Evolutionary conservation across 2,888 invertebrate species (phyloP), one percentile per base, ranked within the genome.

Genomic region (Xylocampa areola): DNA sequence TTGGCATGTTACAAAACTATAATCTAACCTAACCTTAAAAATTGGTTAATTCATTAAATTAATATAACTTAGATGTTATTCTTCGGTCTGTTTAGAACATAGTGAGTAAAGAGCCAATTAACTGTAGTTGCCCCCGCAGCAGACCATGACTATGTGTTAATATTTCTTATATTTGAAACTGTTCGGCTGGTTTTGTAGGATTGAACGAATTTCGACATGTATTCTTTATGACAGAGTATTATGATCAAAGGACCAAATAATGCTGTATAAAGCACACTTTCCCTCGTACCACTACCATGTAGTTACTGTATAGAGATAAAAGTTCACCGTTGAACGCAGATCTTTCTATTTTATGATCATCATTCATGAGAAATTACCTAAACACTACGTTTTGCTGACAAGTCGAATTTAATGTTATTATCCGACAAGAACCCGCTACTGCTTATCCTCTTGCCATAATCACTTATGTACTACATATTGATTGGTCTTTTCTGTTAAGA

Each of bases 51-150:
- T 65, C 48, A 19, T 68, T 50, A 66, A 64, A 71, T 73, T 73
- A 75, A 79, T 68, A 52, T 57, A n/a, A n/a, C n/a, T 58, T 61
- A 43, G 55, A 73, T 70, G 54, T 68, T 54, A 62, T 73, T 78
- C 55, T 72, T 77, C 85, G 86, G 80, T 87, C 88, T 88, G 86
- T 77, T 87, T 82, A 66, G 63, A 78, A 47, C 51, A 70, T 68
- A 54, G 62, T 75, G 63, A 68, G 68, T 67, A 76, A 55, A 75
- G 78, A 78, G 64, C 61, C 74, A 83, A 82, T 84, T 86, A 81
- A 78, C 78, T 79, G 59, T 77, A 63, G 70, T 68, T 80, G 77
- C 73, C 76, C 76, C 66, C 67, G 50, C 76, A 76, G 13, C 67
- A 48, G 76, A 86, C 71, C 85, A 79, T 85, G 72, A 82, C 79